A percentile compares a stretch with the other conserved stretches of the same genome.
These are phyloP conservation scores for Rhagoletis pomonella DNA, from an alignment of 1,140 invertebrate species.

Conservation along the genomic window DNA sequence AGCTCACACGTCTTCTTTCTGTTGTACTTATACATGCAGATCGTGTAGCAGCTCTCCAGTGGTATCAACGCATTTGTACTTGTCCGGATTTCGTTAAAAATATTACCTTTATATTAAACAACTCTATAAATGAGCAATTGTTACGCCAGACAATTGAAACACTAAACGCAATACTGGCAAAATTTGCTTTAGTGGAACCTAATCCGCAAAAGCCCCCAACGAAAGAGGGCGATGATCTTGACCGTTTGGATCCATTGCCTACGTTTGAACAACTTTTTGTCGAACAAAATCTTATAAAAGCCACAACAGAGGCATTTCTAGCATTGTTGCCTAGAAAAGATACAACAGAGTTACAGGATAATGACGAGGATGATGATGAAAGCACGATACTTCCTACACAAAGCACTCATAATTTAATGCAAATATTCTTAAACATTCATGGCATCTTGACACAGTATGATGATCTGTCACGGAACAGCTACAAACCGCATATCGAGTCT, in stretches of 20 bases:
- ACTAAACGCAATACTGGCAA: slow-evolving; percentile 76
- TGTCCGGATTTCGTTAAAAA: slow-evolving; percentile 75
- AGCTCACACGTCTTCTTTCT: slow-evolving; percentile 80
- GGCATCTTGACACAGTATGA: slow-evolving; percentile 71
- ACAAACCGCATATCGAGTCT: slow-evolving; percentile 61
- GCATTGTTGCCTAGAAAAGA: slow-evolving; percentile 60
- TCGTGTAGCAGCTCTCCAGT: slow-evolving; percentile 72
- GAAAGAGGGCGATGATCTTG: slow-evolving; percentile 50
- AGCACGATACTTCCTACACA: slow-evolving; percentile 53
- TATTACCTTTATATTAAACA: slow-evolving; percentile 80
- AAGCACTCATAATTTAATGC: slow-evolving; percentile 62
- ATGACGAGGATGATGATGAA: slow-evolving; percentile 60
- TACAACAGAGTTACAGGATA: not conserved
- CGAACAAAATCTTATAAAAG: slow-evolving; percentile 64
- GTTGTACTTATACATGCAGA: slow-evolving; percentile 69
- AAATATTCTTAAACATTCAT: slow-evolving; percentile 71
- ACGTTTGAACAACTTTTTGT: slow-evolving; percentile 69
- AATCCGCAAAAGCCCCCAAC: slow-evolving; percentile 57
- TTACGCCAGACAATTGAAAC: slow-evolving; percentile 77
- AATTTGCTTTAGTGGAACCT: slow-evolving; percentile 69
- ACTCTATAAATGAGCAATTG: slow-evolving; percentile 80
- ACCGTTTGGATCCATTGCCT: slow-evolving; percentile 59
- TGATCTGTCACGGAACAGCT: slow-evolving; percentile 62
- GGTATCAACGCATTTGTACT: slow-evolving; percentile 76
- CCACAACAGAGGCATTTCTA: slow-evolving; percentile 69